Base-by-base conservation (phyloP, 2,797 vertebrate genomes). In the Pseudomugil gertrudae region DNA sequence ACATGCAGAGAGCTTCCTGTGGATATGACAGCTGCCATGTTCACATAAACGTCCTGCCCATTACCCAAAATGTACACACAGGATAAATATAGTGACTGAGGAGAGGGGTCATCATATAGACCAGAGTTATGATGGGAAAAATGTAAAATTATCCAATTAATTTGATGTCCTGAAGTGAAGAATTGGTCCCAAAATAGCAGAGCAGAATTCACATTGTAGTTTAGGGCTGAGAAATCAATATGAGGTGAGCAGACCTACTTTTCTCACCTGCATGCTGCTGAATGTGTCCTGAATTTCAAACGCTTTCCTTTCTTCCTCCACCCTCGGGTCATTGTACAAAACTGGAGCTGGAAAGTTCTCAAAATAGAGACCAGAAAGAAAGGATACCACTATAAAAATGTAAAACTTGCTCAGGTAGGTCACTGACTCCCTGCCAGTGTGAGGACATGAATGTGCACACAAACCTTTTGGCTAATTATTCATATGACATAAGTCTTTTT, bases 21-120 rank as follows among this genome's bases (percentile, higher is more conserved):
- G 85, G 86, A 84, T 74, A 62, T 69, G 83, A 82, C 87, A 84
- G 83, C 85, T 82, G 82, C 87, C 85, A 77, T 43, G 76, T 75
- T 83, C 76, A 76, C 80, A 70, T 81, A 74, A 70, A 21, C 53
- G 75, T 56, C 72, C 63, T 76, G 71, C 73, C 51, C 43, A 52
- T 83, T 78, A 78, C 72, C 74, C 63, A 47, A 56, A 83, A 69
- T 67, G 47, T 64, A 78, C 64, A 61, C 63, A 8, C 35, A 51
- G 62, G 54, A 50, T 48, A 66, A 65, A 83, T 61, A 64, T 48
- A 72, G 72, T 80, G 61, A 21, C 48, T 45, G 60, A 71, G 7
- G 35, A 57, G 40, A 35, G 36, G 21, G 27, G 23, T 45, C 45
- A 70, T 53, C 26, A 30, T 57, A 69, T 35, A 68, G n/a, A 68